Evolutionary conservation across 2,797 vertebrate species (phyloP).

Genomic region (Emys orbicularis): DNA sequence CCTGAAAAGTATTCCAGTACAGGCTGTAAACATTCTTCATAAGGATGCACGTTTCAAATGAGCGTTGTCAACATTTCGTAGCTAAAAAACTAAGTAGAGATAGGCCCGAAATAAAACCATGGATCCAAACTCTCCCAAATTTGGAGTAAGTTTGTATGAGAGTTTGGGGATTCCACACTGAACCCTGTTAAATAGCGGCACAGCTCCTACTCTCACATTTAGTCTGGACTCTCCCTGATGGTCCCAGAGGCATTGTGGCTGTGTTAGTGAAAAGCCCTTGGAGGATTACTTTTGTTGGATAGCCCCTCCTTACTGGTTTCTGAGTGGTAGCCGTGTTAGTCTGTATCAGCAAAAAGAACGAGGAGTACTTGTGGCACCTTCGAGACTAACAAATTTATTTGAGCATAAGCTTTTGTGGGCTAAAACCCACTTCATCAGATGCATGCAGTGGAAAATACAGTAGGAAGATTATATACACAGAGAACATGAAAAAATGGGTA

Average conservation of each 20-base stretch:
- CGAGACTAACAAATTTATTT: too few relatives aligned
- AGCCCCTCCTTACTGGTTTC: not conserved
- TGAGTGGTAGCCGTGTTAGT: too few relatives aligned
- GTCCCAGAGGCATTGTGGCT: not conserved
- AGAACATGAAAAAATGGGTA: too few relatives aligned
- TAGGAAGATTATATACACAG: too few relatives aligned
- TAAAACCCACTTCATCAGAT: too few relatives aligned
- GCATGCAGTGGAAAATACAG: too few relatives aligned
- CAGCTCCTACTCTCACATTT: not conserved
- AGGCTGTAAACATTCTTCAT: not conserved
- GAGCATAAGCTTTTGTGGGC: too few relatives aligned
- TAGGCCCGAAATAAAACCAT: not conserved
- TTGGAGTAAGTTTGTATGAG: not conserved
- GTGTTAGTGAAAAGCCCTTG: not conserved
- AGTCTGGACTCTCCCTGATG: not conserved
- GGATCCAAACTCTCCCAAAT: not conserved
- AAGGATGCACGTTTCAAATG: not conserved
- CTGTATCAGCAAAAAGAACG: too few relatives aligned
- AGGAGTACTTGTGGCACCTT: too few relatives aligned
- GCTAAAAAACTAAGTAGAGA: not conserved
- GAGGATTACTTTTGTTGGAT: slow-evolving; percentile 19
- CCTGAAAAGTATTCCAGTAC: not conserved
- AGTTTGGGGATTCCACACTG: not conserved
- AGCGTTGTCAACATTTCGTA: not conserved
- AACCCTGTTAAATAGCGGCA: not conserved